Percentiles rank a stretch among this genome's conserved stretches.
Evolutionary conservation across 92 coral and sea anemone species (phyloP).

Genomic region (Parazoanthus swiftii): DNA sequence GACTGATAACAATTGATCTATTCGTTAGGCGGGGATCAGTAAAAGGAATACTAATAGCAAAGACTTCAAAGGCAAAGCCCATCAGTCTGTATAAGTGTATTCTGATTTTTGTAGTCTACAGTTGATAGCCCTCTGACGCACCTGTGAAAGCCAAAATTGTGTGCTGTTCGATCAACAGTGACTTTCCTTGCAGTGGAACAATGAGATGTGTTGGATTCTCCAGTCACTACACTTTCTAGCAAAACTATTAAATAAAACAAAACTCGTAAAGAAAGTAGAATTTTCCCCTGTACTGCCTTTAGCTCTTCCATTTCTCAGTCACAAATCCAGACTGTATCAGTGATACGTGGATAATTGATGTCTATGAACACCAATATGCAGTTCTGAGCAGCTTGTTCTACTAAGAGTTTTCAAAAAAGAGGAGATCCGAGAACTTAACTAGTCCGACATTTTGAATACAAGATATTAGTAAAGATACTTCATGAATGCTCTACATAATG

Average conservation of each 20-base stretch:
- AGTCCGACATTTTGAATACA: conserved; percentile 17
- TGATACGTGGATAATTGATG: too few species aligned
- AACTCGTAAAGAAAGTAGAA: background rate
- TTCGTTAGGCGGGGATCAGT: too few species aligned
- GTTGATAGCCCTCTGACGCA: background rate
- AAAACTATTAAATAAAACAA: background rate
- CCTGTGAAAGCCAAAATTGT: conserved; percentile 30
- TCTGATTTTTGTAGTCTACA: too few species aligned
- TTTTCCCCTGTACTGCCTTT: background rate
- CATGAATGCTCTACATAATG: background rate
- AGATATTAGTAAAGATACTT: background rate
- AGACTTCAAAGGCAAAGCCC: background rate
- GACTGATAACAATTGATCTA: too few species aligned
- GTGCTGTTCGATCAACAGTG: conserved; percentile 5
- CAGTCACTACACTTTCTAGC: background rate
- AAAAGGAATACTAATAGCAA: too few species aligned
- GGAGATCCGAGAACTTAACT: too few species aligned
- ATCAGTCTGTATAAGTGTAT: background rate
- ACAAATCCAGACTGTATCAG: too few species aligned
- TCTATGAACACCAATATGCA: too few species aligned
- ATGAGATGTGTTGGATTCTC: background rate
- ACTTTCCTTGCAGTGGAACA: conserved; percentile 29
- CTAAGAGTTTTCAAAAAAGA: too few species aligned
- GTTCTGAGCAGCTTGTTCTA: too few species aligned
- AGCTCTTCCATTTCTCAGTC: too few species aligned